Evolutionary conservation across 2,113 vertebrate genomes (phyloP).

Genomic region (Gambusia affinis): DNA sequence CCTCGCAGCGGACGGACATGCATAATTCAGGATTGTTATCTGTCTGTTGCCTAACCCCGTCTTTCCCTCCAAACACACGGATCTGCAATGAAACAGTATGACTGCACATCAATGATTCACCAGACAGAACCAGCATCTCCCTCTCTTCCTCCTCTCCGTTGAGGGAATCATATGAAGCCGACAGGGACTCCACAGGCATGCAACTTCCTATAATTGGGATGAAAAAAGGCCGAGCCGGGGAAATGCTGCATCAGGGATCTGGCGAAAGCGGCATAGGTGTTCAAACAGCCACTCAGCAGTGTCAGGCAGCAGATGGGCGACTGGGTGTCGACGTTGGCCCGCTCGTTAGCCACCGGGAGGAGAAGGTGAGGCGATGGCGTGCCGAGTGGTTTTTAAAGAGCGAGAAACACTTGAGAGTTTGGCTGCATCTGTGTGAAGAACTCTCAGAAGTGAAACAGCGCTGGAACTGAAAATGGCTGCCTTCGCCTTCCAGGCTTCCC

Average conservation of each 20-base stretch:
- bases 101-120: slow-evolving; percentile 76
- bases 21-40: slow-evolving; percentile 77
- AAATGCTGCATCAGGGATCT: slow-evolving; percentile 72
- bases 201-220: slow-evolving; percentile 74
- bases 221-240: slow-evolving; percentile 17
- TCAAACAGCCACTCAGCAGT: slow-evolving; percentile 66
- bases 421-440: neutral
- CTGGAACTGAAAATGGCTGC: slow-evolving; percentile 30
- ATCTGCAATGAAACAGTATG: slow-evolving; percentile 71
- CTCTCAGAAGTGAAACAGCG: slow-evolving; percentile 23
- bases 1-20: slow-evolving; percentile 64
- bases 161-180: slow-evolving; percentile 61
- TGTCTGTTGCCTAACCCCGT: slow-evolving; percentile 56
- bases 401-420: slow-evolving; percentile 48
- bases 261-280: slow-evolving; percentile 50
- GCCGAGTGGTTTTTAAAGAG: slow-evolving; percentile 7
- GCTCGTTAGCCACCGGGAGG: slow-evolving; percentile 51
- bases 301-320: slow-evolving; percentile 61
- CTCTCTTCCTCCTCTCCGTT: slow-evolving; percentile 16
- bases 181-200: slow-evolving; percentile 68
- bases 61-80: slow-evolving; percentile 21
- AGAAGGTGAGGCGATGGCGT: neutral
- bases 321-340: slow-evolving; percentile 27
- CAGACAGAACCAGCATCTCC: slow-evolving; percentile 49
- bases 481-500: slow-evolving; percentile 37